These are phyloP conservation scores for Dryobotodes eremita DNA, from an alignment of 2,888 invertebrate species.

Conservation along the genomic window DNA sequence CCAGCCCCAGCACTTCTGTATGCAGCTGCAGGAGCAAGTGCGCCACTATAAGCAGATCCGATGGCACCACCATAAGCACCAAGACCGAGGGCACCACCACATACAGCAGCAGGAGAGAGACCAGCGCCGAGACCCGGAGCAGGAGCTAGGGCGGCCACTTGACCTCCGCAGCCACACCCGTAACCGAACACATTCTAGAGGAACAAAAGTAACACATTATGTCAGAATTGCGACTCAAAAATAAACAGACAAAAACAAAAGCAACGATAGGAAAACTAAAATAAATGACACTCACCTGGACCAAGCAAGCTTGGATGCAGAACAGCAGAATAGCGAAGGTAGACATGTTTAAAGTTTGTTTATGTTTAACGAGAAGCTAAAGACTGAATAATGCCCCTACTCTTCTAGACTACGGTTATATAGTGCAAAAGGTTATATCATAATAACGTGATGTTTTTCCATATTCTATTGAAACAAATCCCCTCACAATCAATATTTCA, in stretches of 20 bases:
- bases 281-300: conserved; percentile 64
- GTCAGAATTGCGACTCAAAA: too few species aligned
- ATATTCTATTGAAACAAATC: background rate
- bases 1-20: conserved; percentile 22
- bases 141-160: background rate
- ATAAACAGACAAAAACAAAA: background rate
- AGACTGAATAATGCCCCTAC: conserved; percentile 25
- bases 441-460: background rate
- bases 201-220: background rate
- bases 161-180: background rate
- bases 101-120: background rate
- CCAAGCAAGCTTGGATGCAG: conserved; percentile 73
- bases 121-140: conserved; percentile 38
- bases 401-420: background rate
- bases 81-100: background rate
- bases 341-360: conserved; percentile 64
- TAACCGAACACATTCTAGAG: background rate
- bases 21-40: background rate
- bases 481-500: background rate
- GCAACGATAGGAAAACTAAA: accelerated
- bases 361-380: conserved; percentile 1
- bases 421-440: background rate
- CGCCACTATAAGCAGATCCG: conserved; percentile 9
- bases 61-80: background rate
- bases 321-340: conserved; percentile 69